phyloP scores from a whole-genome alignment of 37 sponge, comb jelly and placozoan species.

The Mnemiopsis leidyi region DNA sequence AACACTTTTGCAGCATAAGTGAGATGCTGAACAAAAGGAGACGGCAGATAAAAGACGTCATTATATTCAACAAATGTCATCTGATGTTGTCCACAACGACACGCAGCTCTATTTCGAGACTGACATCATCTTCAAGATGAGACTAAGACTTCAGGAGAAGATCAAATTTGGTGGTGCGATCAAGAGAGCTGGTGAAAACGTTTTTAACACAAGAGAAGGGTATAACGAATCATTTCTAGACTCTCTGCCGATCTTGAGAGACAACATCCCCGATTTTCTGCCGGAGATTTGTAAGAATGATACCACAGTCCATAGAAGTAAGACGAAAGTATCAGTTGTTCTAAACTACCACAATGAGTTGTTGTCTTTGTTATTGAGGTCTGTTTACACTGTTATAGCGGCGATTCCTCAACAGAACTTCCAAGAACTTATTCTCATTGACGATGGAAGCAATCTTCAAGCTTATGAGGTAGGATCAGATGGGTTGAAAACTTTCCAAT shows the following conservation, averaged over 20 bases:
- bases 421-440: slow-evolving; percentile 56
- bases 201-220: slow-evolving; percentile 28
- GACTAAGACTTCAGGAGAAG: not conserved
- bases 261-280: not conserved
- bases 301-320: not conserved
- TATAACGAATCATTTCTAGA: slow-evolving; percentile 12
- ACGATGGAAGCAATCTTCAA: not conserved
- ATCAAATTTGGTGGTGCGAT: not conserved
- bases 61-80: too few species aligned
- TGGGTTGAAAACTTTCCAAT: too few species aligned
- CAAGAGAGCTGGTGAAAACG: not conserved
- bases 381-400: slow-evolving; percentile 18
- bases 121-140: not conserved
- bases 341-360: slow-evolving; percentile 39
- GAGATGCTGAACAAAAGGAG: too few species aligned
- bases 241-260: not conserved
- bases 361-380: not conserved
- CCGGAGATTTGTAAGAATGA: not conserved
- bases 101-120: not conserved
- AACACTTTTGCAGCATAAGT: too few species aligned
- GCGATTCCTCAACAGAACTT: slow-evolving; percentile 34
- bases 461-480: not conserved
- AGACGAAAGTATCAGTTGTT: not conserved
- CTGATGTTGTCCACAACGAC: too few species aligned
- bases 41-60: too few species aligned